phyloP scores from a whole-genome alignment of 2,797 vertebrate genomes.

The Sarcoramphus papa region DNA sequence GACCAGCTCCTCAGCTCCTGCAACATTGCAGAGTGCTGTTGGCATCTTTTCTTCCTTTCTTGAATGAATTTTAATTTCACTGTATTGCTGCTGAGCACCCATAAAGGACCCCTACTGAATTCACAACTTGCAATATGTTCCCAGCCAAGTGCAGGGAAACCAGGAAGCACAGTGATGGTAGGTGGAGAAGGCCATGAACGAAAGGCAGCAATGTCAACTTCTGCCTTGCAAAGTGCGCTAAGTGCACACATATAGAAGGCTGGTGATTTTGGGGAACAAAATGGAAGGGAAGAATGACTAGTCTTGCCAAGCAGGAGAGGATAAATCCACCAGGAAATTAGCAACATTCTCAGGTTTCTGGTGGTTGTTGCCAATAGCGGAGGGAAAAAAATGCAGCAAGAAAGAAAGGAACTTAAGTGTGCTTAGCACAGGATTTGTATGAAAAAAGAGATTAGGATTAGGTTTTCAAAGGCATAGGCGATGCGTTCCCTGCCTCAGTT shows the following conservation, averaged over 20 bases:
- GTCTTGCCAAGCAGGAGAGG: not conserved
- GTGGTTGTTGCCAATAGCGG: not conserved
- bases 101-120: not conserved
- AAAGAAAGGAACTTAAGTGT: not conserved
- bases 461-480: not conserved
- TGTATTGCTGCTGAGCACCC: not conserved
- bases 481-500: not conserved
- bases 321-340: slow-evolving; percentile 21
- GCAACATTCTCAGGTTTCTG: slow-evolving; percentile 19
- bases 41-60: not conserved
- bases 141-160: not conserved
- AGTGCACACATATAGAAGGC: not conserved
- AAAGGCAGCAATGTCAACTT: not conserved
- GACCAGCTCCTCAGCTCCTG: not conserved
- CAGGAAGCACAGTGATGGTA: not conserved
- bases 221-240: not conserved
- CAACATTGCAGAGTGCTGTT: not conserved
- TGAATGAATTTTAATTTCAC: not conserved
- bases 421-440: not conserved
- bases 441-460: not conserved
- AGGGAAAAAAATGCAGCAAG: not conserved
- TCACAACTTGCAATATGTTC: not conserved
- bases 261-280: not conserved
- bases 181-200: not conserved
- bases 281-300: not conserved